Conservation (phyloP, 2,888 invertebrate genomes). For the Ophonus ardosiacus region DNA sequence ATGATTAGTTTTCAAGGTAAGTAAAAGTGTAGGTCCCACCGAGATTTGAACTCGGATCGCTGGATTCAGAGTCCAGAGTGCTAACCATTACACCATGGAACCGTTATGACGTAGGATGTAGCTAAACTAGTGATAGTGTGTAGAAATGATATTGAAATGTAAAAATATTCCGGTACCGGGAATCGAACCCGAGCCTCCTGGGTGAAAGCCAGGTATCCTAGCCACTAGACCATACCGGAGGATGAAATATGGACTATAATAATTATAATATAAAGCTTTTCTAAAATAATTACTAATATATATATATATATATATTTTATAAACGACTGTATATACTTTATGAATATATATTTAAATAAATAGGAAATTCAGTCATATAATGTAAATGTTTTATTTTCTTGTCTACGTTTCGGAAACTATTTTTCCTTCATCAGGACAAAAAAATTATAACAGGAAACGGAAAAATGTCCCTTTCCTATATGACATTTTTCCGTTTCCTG, state of each 20-base stretch:
- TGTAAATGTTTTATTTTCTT: too few relatives aligned
- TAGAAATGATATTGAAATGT: neutral
- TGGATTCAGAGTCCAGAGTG: constrained; percentile 82
- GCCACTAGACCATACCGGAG: constrained; percentile 84
- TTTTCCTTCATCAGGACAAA: too few relatives aligned
- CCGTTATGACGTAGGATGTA: constrained; percentile 68
- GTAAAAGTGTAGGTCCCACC: constrained; percentile 76
- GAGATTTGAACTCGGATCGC: constrained; percentile 82
- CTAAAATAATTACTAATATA: neutral
- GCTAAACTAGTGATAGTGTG: neutral
- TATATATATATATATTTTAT: too few relatives aligned
- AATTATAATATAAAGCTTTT: neutral
- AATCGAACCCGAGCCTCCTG: constrained; percentile 87
- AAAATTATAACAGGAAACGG: too few relatives aligned
- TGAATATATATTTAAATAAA: too few relatives aligned
- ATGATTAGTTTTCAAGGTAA: neutral
- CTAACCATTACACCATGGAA: constrained; percentile 83
- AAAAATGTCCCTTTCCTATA: too few relatives aligned
- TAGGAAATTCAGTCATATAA: too few relatives aligned
- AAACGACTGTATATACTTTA: too few relatives aligned
- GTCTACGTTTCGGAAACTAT: too few relatives aligned
- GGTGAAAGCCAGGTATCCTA: constrained; percentile 86
- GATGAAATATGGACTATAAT: neutral
- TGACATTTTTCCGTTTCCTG: too few relatives aligned
- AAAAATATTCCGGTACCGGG: constrained; percentile 81